Evolutionary conservation across 2,888 invertebrate genomes (phyloP), one percentile per base, ranked within the genome.

Genomic region (Epiperipatus broadwayi): DNA sequence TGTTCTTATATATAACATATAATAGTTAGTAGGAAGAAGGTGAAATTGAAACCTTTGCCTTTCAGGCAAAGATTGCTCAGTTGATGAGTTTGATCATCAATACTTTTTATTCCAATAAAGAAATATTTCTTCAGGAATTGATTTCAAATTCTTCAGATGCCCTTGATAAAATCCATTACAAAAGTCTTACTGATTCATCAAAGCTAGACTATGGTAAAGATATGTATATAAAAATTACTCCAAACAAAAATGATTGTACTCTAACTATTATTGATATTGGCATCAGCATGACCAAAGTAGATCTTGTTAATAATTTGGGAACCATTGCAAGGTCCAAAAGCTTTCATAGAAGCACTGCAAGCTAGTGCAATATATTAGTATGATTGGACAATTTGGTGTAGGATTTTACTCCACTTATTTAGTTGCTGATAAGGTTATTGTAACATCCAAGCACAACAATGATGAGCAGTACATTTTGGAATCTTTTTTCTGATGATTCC

Each of bases 81-180:
- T 93, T 99, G 91, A 99, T 97, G 97, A 99, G 97, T 63, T 72
- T 97, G 42, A 97, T 97, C 61, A 99, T 99, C 58, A 99, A 99
- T 66, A 97, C 97, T 5, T 68, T 97, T 5, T 97, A 97, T 64
- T 73, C 89, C 52, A 97, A 99, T 63, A 97, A 97, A 65, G 97
- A 99, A 68, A 93, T 95, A 51, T 95, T 89, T 72, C 66, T 95
- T 43, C 71, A 97, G 53, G 97, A 97, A 65, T 66, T 97, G 59
- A 97, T 97, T 54, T 97, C 95, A 1, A 99, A 97, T 65, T 95
- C 89, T 1, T 95, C 95, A 0, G 97, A 97, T 68, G 97, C 97
- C 29, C 67, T 97, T 47, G 97, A 97, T 64, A 97, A 99, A 63
- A 91, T 99, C 52, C 75, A 97, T 18, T 69, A 95, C 49, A 60